Conservation (phyloP, 1,140 invertebrate species). For the Zaprionus inermis region DNA sequence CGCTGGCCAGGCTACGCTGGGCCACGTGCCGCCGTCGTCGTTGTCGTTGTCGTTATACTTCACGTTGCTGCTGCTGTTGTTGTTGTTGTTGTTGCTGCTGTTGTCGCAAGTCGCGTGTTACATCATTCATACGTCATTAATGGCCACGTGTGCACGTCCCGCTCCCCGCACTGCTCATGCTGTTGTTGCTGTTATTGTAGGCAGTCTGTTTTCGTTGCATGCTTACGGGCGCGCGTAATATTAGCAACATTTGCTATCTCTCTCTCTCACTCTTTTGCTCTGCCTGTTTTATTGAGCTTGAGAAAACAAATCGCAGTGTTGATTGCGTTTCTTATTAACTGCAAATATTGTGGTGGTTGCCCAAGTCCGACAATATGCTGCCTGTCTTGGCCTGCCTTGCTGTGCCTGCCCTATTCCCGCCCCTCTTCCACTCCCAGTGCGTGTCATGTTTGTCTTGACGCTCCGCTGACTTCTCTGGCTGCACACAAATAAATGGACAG, state of each 20-base stretch:
- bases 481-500: conserved; percentile 69
- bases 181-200: conserved; percentile 67
- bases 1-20: conserved; percentile 36
- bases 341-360: conserved; percentile 65
- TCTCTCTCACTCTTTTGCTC: background rate
- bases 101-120: conserved; percentile 79
- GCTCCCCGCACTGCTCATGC: conserved; percentile 14
- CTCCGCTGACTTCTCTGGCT: conserved; percentile 71
- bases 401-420: background rate
- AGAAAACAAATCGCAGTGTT: conserved; percentile 82
- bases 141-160: conserved; percentile 72
- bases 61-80: conserved; percentile 16
- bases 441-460: conserved; percentile 80
- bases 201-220: conserved; percentile 68
- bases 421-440: conserved; percentile 15
- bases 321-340: conserved; percentile 84
- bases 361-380: conserved; percentile 68
- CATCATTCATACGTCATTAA: conserved; percentile 85
- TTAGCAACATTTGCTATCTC: conserved; percentile 52
- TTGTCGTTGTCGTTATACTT: conserved; percentile 10
- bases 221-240: conserved; percentile 63
- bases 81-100: conserved; percentile 27
- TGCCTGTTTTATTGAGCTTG: conserved; percentile 59
- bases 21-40: conserved; percentile 67
- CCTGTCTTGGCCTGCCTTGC: conserved; percentile 44